Evolutionary conservation across 2,113 vertebrate species (phyloP), one percentile per base, ranked within the genome.

Genomic region (Heterochromis multidens): DNA sequence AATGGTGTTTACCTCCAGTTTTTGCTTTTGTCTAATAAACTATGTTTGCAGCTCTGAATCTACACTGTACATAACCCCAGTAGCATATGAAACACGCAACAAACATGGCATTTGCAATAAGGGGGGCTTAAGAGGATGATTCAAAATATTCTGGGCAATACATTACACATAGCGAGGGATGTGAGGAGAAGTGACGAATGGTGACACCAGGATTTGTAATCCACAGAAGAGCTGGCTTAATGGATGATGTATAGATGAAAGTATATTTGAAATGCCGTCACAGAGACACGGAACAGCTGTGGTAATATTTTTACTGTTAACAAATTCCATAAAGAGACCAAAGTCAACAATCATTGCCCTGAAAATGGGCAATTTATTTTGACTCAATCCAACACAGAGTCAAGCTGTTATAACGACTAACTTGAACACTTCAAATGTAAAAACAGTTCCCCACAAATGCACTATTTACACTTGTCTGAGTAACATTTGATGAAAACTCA

Each of bases 181-280:
- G 60, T 61, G 16, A 77, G 9, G 13, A 65, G 56, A 1, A 23
- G 62, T 78, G 88, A 87, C 6, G 11, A 84, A 72, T 37, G 77
- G 54, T 78, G 83, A 76, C 67, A 87, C 6, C 61, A 49, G 77
- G 25, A 17, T 83, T 79, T 86, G 78, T 72, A 85, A 80, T 81
- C 49, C 54, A n/a, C 52, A 77, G 54, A 1, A 16, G 56, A 25
- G 56, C 61, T 33, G 58, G 23, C 46, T 87, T 46, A 80, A 43
- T 12, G 46, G 57, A 79, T 67, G 35, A 31, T 31, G 8, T 14
- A 0, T 4, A 25, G 31, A 46, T 17, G 60, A 74, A 60, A 35
- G 49, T 56, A 52, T 52, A 7, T 62, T 35, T 65, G 7, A 79
- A 57, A 70, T 58, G 57, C 74, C 46, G n/a, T 35, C 52, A 37